A percentile compares a stretch with the other conserved stretches of the same genome.
Evolutionary conservation across 2,888 invertebrate genomes (phyloP).

Genomic region (Pelosia muscerda): DNA sequence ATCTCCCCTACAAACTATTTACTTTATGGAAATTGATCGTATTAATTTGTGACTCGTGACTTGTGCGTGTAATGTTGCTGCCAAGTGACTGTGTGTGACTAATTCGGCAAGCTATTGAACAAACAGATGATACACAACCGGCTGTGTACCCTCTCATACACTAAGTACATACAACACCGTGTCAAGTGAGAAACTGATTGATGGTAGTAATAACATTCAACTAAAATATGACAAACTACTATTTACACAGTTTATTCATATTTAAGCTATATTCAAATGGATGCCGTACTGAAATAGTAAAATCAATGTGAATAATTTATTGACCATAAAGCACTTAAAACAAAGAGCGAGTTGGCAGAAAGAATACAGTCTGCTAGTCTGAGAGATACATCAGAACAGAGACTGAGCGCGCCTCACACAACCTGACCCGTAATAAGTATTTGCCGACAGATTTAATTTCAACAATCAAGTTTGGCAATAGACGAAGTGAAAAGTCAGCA

Average conservation of each 20-base stretch:
- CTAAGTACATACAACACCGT: neutral
- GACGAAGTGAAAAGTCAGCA: neutral
- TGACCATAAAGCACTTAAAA: too few species aligned
- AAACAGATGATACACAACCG: neutral
- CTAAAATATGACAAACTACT: neutral
- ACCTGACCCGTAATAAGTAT: neutral
- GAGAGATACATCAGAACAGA: neutral
- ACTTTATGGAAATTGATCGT: conserved; percentile 5
- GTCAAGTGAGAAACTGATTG: neutral
- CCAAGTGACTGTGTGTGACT: neutral
- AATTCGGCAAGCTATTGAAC: neutral
- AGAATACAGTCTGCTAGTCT: too few species aligned
- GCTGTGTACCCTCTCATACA: neutral
- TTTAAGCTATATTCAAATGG: neutral
- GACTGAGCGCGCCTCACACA: neutral
- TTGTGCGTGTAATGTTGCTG: neutral
- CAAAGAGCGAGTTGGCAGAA: too few species aligned
- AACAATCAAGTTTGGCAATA: neutral
- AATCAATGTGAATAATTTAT: too few species aligned
- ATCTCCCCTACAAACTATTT: neutral
- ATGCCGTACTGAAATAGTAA: neutral
- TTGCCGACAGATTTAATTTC: neutral
- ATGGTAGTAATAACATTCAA: neutral
- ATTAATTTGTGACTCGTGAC: neutral
- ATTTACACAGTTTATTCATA: neutral